Evolutionary conservation across 1,140 invertebrate species (phyloP), one percentile per base, ranked within the genome.

Genomic region (Bemisia tabaci): DNA sequence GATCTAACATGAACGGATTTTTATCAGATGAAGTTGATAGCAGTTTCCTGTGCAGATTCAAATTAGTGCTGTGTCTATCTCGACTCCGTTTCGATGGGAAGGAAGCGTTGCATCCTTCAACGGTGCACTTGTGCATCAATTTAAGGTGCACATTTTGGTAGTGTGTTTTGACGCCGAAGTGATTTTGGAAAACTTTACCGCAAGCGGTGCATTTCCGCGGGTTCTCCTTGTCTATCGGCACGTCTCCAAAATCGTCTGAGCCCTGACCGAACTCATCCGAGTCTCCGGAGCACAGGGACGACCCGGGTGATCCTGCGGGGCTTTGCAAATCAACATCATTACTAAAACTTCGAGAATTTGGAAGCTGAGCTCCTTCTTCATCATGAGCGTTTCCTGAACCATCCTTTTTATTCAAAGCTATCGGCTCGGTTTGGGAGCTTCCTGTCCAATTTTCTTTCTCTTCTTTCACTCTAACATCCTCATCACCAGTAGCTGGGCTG

Each of bases 121-220:
- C 89, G 68, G 88, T 94, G 79, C 95, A 98, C 73, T 91, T 92
- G 77, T 97, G 94, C 88, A 96, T 95, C 67, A 97, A 77, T 77
- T 97, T 97, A 59, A 97, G 83, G 79, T 97, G 95, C 0, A 94
- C 91, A 77, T 93, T 96, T 80, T 95, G 93, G 78, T 94, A 97
- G 74, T 97, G 95, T 0, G 91, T 93, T 78, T 95, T 96, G 0
- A 96, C 87, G n/a, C 90, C 89, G 74, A 95, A 97, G 73, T 94
- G 89, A 74, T 95, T 97, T 75, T 94, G 91, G 78, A 97, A 97
- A 71, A 92, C 84, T 77, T 95, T 95, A 12, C 91, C 92, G 75
- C 95, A 98, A 21, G 90, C 90, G 1, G 89, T 87, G 77, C 95
- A 98, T 71, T 90, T 85, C 2, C 90, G 80, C 0, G 91, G 90